phyloP scores from a whole-genome alignment of 92 coral and sea anemone species.

The Chrysogorgia sp. region DNA sequence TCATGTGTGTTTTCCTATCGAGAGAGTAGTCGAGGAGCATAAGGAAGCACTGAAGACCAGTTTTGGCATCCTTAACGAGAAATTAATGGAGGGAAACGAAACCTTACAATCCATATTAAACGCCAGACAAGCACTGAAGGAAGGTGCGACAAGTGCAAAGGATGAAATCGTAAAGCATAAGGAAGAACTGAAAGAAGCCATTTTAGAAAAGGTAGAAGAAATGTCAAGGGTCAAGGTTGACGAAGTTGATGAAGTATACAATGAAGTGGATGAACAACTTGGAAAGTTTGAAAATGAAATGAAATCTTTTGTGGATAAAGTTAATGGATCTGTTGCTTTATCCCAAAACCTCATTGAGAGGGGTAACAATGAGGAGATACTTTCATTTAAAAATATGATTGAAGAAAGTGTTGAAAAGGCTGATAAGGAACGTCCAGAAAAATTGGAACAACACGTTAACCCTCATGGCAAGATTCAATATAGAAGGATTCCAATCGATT shows the following conservation, averaged over 20 bases:
- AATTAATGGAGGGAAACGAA: background rate
- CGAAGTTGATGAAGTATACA: conserved; percentile 2
- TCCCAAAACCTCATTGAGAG: conserved; percentile 11
- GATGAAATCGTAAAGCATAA: background rate
- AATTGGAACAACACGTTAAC: background rate
- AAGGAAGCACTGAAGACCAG: background rate
- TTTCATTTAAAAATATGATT: background rate
- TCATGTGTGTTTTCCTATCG: conserved; percentile 8
- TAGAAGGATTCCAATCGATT: background rate
- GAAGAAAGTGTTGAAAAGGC: conserved; percentile 9
- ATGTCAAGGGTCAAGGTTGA: background rate
- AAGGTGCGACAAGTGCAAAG: background rate
- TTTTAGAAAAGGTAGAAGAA: background rate
- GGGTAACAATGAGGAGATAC: conserved; percentile 14
- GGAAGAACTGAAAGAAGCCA: background rate
- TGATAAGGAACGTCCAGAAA: background rate
- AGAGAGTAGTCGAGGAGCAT: conserved; percentile 7
- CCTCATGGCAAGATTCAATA: background rate
- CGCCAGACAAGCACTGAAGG: background rate
- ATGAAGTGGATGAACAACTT: background rate
- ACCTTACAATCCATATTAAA: background rate
- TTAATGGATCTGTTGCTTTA: background rate
- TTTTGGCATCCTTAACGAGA: background rate
- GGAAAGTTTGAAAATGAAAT: background rate
- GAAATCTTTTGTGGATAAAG: background rate